phyloP scores from a whole-genome alignment of 2,113 vertebrate species.

The Furnarius figulus region DNA sequence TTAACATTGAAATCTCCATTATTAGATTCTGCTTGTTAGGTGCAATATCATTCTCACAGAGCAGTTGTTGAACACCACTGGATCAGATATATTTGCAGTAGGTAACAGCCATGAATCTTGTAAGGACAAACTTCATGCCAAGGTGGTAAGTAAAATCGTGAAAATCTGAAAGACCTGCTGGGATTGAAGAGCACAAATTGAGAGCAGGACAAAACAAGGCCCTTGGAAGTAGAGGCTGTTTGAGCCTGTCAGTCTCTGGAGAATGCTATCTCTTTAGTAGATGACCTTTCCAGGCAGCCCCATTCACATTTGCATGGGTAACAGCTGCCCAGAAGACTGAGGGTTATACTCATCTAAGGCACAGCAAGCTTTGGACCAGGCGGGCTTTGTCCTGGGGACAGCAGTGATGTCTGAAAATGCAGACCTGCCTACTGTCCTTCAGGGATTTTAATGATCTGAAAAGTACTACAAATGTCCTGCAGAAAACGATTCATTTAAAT shows the following conservation, averaged over 20 bases:
- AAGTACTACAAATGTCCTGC: neutral
- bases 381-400: neutral
- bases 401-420: neutral
- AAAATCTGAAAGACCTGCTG: neutral
- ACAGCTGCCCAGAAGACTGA: neutral
- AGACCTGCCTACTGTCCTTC: neutral
- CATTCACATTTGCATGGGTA: neutral
- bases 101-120: neutral
- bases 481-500: slow-evolving; percentile 24
- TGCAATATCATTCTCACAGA: neutral
- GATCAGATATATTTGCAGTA: neutral
- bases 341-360: neutral
- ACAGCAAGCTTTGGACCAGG: neutral
- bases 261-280: neutral
- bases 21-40: neutral
- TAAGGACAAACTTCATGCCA: neutral
- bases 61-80: neutral
- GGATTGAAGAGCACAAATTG: neutral
- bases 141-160: neutral
- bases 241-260: neutral
- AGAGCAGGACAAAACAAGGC: neutral
- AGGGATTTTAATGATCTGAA: neutral
- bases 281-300: neutral
- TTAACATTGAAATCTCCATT: neutral
- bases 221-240: neutral